phyloP scores from a whole-genome alignment of 2,797 vertebrate genomes.

The Protosalanx chinensis region DNA sequence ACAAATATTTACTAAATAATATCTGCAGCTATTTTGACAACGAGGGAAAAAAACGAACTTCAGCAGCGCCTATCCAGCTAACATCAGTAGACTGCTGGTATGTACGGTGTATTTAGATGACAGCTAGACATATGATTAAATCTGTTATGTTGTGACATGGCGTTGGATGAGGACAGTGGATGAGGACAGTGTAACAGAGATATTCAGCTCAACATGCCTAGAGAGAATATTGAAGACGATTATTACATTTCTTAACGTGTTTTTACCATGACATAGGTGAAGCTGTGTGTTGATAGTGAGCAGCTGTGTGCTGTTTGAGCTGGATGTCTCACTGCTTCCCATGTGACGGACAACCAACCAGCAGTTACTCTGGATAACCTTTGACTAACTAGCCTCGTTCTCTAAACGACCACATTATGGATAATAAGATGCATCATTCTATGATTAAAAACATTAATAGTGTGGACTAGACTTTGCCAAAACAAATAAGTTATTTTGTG shows the following conservation, averaged over 20 bases:
- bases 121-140: too few species aligned
- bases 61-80: too few species aligned
- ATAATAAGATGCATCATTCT: slow-evolving; percentile 7
- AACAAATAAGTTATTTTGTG: background rate
- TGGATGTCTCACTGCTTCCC: background rate
- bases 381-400: slow-evolving; percentile 11
- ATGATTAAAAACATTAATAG: background rate
- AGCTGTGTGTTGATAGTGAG: slow-evolving; percentile 2
- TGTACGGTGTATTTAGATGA: too few species aligned
- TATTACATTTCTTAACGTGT: background rate
- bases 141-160: too few species aligned
- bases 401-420: slow-evolving; percentile 13
- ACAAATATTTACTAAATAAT: too few species aligned
- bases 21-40: too few species aligned
- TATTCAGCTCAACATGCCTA: background rate
- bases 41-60: too few species aligned
- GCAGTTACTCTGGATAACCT: slow-evolving; percentile 1
- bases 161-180: too few species aligned
- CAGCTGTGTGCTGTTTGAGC: slow-evolving; percentile 5
- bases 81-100: too few species aligned
- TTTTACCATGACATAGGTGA: background rate
- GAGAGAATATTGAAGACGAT: background rate
- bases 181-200: background rate
- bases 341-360: background rate
- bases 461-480: slow-evolving; percentile 10